Base-by-base conservation (phyloP, 2,113 vertebrate genomes). In the Varanus salvator region DNA sequence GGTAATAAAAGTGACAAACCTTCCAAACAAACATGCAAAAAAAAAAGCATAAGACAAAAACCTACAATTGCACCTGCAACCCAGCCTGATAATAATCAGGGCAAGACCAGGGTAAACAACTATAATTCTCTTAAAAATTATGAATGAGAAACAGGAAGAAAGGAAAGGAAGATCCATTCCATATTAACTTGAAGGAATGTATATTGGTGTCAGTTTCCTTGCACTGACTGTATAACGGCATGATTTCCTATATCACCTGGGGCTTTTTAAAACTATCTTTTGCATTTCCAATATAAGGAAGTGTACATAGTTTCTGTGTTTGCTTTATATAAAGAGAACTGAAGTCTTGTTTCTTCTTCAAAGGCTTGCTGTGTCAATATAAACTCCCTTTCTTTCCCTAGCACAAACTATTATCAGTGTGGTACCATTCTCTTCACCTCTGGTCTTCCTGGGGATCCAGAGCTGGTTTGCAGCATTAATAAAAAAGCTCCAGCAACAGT, bases 401-500 rank as follows among this genome's bases (percentile, higher is more conserved):
- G 14, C 66, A 87, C 31, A 90, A 0, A 85, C 68, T 44, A 21
- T 69, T 92, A 90, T 80, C 72, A 92, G 89, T 90, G 87, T 83
- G 87, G 89, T 54, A 60, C 64, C n/a, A 50, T 1, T 66, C 86
- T 84, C 0, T 76, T 91, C 76, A 88, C 11, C 3, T 90, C 92
- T 86, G 83, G 14, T 0, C 87, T 74, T 89, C 34, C 31, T 8
- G 3, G 86, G 91, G 82, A 93, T 82, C 89, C 19, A 84, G 48
- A 0, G 1, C 64, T 91, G 34, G 60, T 9, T 87, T 6, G 38
- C 81, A 77, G 15, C 11, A 74, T 60, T 21, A 12, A 69, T 48
- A 92, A 91, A 93, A 44, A 92, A 57, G n/a, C 54, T 78, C 44
- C 21, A 68, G n/a, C 7, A 72, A 27, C 5, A 90, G 15, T 87